Conservation (phyloP, 2,113 vertebrate species). For the Tachysurus fulvidraco region DNA sequence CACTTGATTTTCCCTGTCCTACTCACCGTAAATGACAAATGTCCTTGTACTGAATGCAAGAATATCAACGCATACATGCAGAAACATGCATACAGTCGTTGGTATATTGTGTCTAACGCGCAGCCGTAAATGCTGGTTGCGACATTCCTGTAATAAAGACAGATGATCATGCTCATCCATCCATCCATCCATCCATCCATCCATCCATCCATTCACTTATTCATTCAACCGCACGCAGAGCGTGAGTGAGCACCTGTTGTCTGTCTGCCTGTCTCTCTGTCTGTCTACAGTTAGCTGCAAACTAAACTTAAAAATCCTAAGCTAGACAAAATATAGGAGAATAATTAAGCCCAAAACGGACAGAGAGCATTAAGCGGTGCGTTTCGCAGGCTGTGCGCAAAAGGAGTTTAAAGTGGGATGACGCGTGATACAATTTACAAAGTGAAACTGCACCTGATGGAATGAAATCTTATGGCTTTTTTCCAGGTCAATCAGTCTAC, state of each 20-base stretch:
- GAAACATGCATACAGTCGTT: neutral
- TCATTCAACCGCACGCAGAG: neutral
- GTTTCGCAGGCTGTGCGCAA: constrained; percentile 22
- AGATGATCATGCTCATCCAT: neutral
- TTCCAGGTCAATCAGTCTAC: neutral
- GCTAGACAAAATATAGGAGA: neutral
- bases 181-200: neutral
- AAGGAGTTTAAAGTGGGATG: constrained; percentile 16
- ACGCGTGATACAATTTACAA: neutral
- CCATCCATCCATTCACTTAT: neutral
- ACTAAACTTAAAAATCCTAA: neutral
- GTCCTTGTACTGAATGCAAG: neutral
- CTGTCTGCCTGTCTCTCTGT: neutral
- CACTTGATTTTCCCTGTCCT: neutral
- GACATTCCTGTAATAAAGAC: constrained; percentile 1
- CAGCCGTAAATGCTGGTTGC: neutral
- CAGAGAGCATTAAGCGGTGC: neutral
- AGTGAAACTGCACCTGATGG: constrained; percentile 11
- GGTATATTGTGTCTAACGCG: constrained; percentile 16
- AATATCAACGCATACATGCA: neutral
- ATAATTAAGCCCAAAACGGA: neutral
- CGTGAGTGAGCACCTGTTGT: constrained; percentile 47
- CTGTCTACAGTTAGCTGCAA: neutral
- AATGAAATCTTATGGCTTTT: neutral
- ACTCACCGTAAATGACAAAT: neutral